phyloP scores from a whole-genome alignment of 2,797 vertebrate genomes.

The Buphagus erythrorhynchus region DNA sequence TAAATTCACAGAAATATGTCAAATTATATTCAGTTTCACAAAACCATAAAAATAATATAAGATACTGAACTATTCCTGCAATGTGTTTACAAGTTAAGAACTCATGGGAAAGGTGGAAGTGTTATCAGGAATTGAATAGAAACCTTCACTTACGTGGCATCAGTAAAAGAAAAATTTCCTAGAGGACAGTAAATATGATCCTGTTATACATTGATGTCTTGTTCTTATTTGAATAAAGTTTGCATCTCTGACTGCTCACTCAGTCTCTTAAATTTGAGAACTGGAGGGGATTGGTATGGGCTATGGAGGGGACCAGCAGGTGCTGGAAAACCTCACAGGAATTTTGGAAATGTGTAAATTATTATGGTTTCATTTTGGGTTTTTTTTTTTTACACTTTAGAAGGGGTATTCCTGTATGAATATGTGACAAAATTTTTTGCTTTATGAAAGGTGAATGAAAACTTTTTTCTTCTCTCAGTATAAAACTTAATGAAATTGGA shows the following conservation, averaged over 20 bases:
- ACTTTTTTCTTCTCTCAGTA: fast-evolving
- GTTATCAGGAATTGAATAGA: background rate
- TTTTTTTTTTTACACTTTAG: background rate
- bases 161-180: background rate
- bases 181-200: background rate
- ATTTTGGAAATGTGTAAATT: background rate
- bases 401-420: background rate
- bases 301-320: background rate
- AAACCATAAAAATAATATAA: background rate
- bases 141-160: background rate
- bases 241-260: background rate
- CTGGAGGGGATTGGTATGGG: background rate
- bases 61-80: background rate
- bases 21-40: background rate
- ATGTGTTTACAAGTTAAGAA: background rate
- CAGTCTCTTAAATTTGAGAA: background rate
- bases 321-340: fast-evolving
- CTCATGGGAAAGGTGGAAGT: background rate
- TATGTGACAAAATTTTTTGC: background rate
- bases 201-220: background rate
- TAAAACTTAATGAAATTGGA: background rate
- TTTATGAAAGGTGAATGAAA: background rate
- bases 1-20: background rate
- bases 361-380: background rate
- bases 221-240: background rate